Percentiles rank a stretch among this genome's conserved stretches.
Evolutionary conservation across 2,113 vertebrate species (phyloP).

Genomic region (Tragelaphus buxtoni): DNA sequence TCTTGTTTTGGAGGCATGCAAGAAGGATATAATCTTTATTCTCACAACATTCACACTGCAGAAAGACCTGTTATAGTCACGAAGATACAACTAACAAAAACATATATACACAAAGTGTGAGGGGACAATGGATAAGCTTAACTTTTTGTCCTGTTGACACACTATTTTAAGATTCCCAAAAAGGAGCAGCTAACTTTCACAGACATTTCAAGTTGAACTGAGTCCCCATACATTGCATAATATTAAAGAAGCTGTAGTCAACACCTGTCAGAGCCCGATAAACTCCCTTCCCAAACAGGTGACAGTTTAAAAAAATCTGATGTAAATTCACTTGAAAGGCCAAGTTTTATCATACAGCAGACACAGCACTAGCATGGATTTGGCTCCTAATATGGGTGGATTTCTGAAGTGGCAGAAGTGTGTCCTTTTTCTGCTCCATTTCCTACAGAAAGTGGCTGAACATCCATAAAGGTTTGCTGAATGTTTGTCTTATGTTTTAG

Average conservation of each 20-base stretch:
- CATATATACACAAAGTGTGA: neutral
- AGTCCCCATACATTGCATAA: neutral
- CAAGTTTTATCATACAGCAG: neutral
- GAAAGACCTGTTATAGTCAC: neutral
- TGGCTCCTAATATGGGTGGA: neutral
- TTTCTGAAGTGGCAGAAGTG: neutral
- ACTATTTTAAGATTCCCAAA: neutral
- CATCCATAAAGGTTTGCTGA: neutral
- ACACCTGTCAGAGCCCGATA: neutral
- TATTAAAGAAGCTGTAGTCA: neutral
- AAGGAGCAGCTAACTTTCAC: neutral
- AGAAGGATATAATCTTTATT: neutral
- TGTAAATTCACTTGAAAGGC: neutral
- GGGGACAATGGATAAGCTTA: neutral
- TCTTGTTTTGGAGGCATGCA: neutral
- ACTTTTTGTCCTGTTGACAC: neutral
- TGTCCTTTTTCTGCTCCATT: neutral
- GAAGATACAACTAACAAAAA: neutral
- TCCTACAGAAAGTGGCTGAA: rapidly evolving
- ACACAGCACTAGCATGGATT: neutral
- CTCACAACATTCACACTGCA: neutral
- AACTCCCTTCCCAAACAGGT: neutral
- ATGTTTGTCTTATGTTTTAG: neutral
- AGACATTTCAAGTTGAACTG: neutral
- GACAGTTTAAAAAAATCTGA: neutral